Evolutionary conservation across 2,797 vertebrate genomes (phyloP), one percentile per base, ranked within the genome.

Genomic region (Spinus pinus): DNA sequence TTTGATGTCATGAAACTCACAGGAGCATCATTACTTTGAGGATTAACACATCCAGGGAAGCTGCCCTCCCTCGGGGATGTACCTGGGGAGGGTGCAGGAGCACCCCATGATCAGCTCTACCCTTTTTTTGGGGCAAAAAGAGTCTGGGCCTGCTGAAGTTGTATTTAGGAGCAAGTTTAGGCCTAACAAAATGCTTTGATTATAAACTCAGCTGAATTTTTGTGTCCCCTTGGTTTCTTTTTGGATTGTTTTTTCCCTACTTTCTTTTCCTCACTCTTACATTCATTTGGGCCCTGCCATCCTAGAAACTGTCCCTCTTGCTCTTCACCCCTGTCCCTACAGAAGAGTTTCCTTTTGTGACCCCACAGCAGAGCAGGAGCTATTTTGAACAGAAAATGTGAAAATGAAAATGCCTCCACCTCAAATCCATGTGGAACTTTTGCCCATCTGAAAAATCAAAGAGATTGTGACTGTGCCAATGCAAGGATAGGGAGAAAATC

Each of bases 1-100:
- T 93, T 88, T 96, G 94, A 96, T 95, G 95, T 85, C 92, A 89
- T 69, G 95, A 95, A 87, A 67, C 86, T 95, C 88, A 41, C 18
- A 81, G 92, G 64, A 90, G 35, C 92, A 93, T 94, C 88, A 85
- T 89, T 83, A n/a, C 67, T 69, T 51, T 37, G 74, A 65, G 92
- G 92, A 95, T 96, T 95, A 94, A 77, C 71, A 79, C 77, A 94
- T 60, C 56, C 74, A 77, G 79, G 77, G 70, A 37, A 84, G 85
- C 61, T 90, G 47, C 72, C 16, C 65, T 83, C 80, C 92, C 81
- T 93, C 51, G 7, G 85, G 77, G 70, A 49, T 81, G 33, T 69
- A 33, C 10, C 30, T 64, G 56, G 51, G 15, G n/a, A 94, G 81
- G 54, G 30, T 64, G 54, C 37, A 85, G 65, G 49, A 80, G 50